These are phyloP conservation scores for Theocolax elegans DNA, from an alignment of 1,140 invertebrate genomes.

Conservation along the genomic window DNA sequence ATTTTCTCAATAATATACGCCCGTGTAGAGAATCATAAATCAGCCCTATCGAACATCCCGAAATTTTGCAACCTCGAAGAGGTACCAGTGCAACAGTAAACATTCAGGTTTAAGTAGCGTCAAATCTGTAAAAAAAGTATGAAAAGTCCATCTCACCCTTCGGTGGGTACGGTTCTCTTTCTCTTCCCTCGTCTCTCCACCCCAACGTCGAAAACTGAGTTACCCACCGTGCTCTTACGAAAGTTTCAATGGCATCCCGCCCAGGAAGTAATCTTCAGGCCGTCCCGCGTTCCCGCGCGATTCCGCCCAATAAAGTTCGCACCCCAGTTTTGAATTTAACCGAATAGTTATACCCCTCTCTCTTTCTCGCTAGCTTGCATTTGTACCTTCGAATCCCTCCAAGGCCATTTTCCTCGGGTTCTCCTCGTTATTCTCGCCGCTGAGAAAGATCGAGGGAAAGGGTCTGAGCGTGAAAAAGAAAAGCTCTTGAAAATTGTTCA, in stretches of 20 bases:
- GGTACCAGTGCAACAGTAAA: background rate
- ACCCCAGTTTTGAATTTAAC: slow-evolving; percentile 57
- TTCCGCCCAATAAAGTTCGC: slow-evolving; percentile 55
- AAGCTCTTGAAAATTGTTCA: background rate
- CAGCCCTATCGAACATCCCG: too few relatives aligned
- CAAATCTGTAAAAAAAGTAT: slow-evolving; percentile 48
- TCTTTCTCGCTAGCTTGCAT: slow-evolving; percentile 11
- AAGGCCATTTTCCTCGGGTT: slow-evolving; percentile 2
- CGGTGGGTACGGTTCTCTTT: too few relatives aligned
- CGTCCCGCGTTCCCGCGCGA: slow-evolving; percentile 40
- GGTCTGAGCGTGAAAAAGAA: background rate
- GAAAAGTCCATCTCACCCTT: slow-evolving; percentile 46
- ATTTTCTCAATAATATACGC: too few relatives aligned
- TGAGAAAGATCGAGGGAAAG: background rate
- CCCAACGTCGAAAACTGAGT: slow-evolving; percentile 48
- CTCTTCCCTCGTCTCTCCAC: background rate
- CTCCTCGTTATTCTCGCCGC: background rate
- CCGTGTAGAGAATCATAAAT: too few relatives aligned
- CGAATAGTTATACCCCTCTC: slow-evolving; percentile 45
- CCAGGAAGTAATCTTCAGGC: slow-evolving; percentile 54
- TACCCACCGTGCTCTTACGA: slow-evolving; percentile 49
- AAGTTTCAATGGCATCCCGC: slow-evolving; percentile 56
- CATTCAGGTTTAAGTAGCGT: slow-evolving; percentile 18
- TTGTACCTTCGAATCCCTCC: slow-evolving; percentile 1
- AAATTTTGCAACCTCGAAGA: too few relatives aligned